These are phyloP conservation scores for Vulpes vulpes DNA, from an alignment of 2,113 vertebrate genomes.

Conservation along the genomic window DNA sequence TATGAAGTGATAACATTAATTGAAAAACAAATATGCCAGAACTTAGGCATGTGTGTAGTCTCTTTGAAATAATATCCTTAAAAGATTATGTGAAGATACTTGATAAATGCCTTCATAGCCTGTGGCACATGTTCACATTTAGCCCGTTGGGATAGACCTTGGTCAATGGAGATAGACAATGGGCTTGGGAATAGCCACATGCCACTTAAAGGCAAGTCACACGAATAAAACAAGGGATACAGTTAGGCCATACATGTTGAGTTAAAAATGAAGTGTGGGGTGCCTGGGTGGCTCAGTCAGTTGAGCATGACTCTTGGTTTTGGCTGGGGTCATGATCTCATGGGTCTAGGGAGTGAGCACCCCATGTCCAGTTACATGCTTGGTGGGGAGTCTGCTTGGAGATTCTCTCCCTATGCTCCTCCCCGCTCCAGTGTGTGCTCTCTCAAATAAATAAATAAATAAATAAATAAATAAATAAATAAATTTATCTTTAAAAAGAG, in stretches of 20 bases:
- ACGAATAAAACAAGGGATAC: not conserved
- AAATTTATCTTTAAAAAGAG: not conserved
- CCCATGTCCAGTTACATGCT: not conserved
- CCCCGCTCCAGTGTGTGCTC: not conserved
- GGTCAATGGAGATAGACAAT: not conserved
- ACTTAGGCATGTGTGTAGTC: not conserved
- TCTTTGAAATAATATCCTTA: slow-evolving; percentile 31
- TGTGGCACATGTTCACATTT: not conserved
- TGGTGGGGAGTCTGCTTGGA: not conserved
- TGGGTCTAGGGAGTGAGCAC: not conserved
- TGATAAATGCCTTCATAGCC: slow-evolving; percentile 16
- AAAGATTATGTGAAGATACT: slow-evolving; percentile 27
- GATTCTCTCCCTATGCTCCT: not conserved
- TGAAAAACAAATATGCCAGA: slow-evolving; percentile 33
- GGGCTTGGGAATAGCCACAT: not conserved
- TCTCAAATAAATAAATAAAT: not conserved
- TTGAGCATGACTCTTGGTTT: not conserved
- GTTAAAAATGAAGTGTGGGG: slow-evolving; percentile 51
- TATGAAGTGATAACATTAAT: slow-evolving; percentile 23
- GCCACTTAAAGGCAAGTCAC: slow-evolving; percentile 48
- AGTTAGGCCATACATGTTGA: slow-evolving; percentile 33
- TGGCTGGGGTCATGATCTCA: not conserved
- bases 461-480: not conserved
- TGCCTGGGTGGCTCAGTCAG: not conserved
- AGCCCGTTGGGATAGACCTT: not conserved